phyloP scores from a whole-genome alignment of 2,113 vertebrate species.

The Ageneiosus marmoratus region DNA sequence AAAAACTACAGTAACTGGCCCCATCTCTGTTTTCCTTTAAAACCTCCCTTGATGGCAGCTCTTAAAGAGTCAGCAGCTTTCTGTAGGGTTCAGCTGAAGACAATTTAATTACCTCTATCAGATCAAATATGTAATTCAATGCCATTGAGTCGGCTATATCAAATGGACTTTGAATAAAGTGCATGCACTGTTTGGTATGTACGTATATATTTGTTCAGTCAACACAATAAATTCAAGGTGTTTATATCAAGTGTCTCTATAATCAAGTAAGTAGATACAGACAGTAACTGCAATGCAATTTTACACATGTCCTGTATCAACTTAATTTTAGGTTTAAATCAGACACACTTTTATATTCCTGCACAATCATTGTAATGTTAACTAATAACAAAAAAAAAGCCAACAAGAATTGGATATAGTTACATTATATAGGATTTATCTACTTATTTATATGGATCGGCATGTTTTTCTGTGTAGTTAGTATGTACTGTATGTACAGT shows the following conservation, averaged over 20 bases:
- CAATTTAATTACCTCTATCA: slow-evolving; percentile 42
- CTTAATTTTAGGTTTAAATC: not conserved
- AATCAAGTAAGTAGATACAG: not conserved
- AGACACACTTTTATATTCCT: not conserved
- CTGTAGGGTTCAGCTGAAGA: slow-evolving; percentile 15
- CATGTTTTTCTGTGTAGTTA: not conserved
- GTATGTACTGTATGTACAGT: not conserved
- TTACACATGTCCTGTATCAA: not conserved
- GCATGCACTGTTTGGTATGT: slow-evolving; percentile 9
- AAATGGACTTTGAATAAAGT: slow-evolving; percentile 32
- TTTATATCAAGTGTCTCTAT: not conserved
- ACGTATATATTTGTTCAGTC: not conserved
- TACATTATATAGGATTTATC: not conserved
- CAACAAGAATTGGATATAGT: not conserved
- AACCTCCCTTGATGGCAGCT: slow-evolving; percentile 34
- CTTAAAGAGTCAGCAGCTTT: slow-evolving; percentile 15
- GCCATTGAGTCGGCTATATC: not conserved
- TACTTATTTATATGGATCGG: not conserved
- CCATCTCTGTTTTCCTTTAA: slow-evolving; percentile 43
- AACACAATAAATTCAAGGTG: not conserved
- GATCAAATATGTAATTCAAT: slow-evolving; percentile 42
- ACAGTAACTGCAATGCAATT: not conserved
- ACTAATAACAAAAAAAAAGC: not conserved
- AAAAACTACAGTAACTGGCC: slow-evolving; percentile 16
- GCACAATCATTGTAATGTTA: not conserved